Evolutionary conservation across 2,113 vertebrate genomes (phyloP), one percentile per base, ranked within the genome.

Genomic region (Pelecanoides urinatrix): DNA sequence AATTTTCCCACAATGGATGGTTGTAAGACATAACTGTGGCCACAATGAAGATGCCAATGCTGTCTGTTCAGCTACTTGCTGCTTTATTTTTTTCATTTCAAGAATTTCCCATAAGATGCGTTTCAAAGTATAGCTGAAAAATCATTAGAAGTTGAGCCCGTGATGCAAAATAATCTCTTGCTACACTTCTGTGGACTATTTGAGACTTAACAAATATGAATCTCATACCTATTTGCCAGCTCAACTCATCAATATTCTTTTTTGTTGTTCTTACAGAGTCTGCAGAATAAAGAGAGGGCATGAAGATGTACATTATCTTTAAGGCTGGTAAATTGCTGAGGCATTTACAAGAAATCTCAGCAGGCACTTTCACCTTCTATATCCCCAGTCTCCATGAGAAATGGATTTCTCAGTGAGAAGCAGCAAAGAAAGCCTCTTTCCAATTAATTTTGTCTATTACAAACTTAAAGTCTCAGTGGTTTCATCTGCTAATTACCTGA

Each of bases 1-100:
- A 96, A 12, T 95, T 94, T 34, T 71, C 81, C 40, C 94, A 96
- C 3, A 3, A 12, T 0, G 55, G 84, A 62, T 88, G 88, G 79
- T 47, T 90, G n/a, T 40, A 40, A 80, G 73, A 45, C 90, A 95
- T 86, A 96, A 96, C 84, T 95, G 94, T 45, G 78, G 15, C 14
- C 96, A 88, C 8, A 58, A 10, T 6, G 83, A 96, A 70, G 96
- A 94, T 5, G 90, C 87, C 5, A 21, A 84, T 2, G 75, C 86
- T 70, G 26, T 96, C 72, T 97, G 93, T 27, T 89, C 88, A 86
- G 94, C 93, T 94, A 85, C 20, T 34, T 61, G 36, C 29, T 34
- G n/a, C 36, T 75, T 65, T 53, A 47, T n/a, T 63, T 77, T 59
- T 26, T 38, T 68, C 15, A 61, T 52, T 61, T 63, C n/a, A 42